These are phyloP conservation scores for Rhopalosiphum padi DNA, from an alignment of 1,140 invertebrate species.

Conservation along the genomic window DNA sequence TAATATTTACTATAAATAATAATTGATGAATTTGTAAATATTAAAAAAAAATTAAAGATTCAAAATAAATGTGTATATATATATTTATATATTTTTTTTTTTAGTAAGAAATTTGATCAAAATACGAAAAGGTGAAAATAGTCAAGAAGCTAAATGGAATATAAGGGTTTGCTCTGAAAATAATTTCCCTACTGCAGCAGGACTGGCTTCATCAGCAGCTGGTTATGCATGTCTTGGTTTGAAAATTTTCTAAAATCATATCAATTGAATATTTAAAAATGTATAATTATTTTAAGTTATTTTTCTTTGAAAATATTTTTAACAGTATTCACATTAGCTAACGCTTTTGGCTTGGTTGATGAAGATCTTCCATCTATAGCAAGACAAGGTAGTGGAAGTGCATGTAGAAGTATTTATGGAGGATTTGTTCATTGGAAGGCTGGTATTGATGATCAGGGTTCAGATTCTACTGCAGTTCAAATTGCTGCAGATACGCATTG, in stretches of 20 bases:
- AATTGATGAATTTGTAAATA: too few species aligned
- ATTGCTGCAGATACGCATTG: conserved; percentile 80
- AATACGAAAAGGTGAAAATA: conserved; percentile 24
- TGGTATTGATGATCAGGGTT: conserved; percentile 71
- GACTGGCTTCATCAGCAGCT: conserved; percentile 96
- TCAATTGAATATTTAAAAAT: background rate
- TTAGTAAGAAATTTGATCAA: conserved; percentile 56
- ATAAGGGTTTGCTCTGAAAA: conserved; percentile 85
- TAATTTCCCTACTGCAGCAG: conserved; percentile 98
- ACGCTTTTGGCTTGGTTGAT: conserved; percentile 78
- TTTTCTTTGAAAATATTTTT: conserved; percentile 55
- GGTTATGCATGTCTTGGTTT: conserved; percentile 90
- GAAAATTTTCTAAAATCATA: conserved; percentile 51
- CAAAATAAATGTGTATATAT: background rate
- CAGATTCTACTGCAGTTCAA: conserved; percentile 84
- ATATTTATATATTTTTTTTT: background rate
- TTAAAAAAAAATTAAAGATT: background rate
- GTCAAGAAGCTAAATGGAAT: conserved; percentile 55
- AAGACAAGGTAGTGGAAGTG: conserved; percentile 91
- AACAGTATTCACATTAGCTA: conserved; percentile 75
- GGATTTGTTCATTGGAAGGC: conserved; percentile 89
- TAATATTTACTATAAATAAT: background rate
- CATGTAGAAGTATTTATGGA: conserved; percentile 92
- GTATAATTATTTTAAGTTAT: background rate
- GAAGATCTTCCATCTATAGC: conserved; percentile 83